These are phyloP conservation scores for Hyposoter didymator DNA, from an alignment of 2,888 invertebrate genomes.

Conservation along the genomic window DNA sequence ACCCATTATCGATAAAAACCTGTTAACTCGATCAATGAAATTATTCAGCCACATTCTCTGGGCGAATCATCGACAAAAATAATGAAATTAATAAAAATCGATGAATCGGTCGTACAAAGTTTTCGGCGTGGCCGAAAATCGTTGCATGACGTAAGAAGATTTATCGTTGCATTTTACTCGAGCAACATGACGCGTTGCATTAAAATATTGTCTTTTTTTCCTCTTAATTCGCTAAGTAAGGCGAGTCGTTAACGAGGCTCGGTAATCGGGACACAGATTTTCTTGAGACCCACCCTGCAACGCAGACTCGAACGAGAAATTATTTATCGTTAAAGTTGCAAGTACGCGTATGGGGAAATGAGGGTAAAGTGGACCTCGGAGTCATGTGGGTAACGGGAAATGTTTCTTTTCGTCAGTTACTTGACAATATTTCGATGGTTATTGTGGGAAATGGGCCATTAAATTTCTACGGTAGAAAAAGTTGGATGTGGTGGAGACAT, in stretches of 20 bases:
- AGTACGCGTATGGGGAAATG: neutral
- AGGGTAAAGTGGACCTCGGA: neutral
- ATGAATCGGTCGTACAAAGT: neutral
- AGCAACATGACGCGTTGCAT: neutral
- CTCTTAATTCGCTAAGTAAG: constrained; percentile 5
- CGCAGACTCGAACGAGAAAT: constrained; percentile 38
- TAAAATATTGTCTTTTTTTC: neutral
- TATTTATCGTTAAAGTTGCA: constrained; percentile 37
- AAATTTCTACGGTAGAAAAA: neutral
- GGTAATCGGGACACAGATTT: constrained; percentile 22
- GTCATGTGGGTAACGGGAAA: neutral
- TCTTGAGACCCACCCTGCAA: constrained; percentile 51
- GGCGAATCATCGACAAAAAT: neutral
- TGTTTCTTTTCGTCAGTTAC: neutral
- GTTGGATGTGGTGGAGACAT: neutral
- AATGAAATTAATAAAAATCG: neutral
- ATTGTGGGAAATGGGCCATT: neutral
- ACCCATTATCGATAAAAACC: neutral
- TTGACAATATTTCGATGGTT: neutral
- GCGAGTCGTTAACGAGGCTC: constrained; percentile 54
- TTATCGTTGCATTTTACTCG: neutral
- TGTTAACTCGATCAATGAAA: no score
- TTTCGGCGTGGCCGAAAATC: neutral
- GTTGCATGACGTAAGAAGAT: neutral
- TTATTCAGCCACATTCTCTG: neutral